phyloP scores from a whole-genome alignment of 1,140 invertebrate genomes.

The Trachymyrmex cornetzi region DNA sequence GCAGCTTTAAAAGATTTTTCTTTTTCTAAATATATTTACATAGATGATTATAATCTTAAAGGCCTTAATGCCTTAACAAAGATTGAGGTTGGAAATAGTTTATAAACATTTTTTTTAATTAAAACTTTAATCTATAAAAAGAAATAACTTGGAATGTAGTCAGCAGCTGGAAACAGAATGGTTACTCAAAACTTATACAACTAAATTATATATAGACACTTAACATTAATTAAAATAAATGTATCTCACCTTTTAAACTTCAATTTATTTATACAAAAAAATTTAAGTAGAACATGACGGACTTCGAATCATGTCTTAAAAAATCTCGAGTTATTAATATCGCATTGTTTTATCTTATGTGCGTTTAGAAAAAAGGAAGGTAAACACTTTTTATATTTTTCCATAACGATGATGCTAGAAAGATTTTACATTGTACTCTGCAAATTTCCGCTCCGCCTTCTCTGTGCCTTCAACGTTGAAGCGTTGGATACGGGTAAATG shows the following conservation, averaged over 20 bases:
- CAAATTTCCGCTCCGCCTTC: background rate
- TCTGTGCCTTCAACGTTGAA: background rate
- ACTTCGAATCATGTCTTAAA: background rate
- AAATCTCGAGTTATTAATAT: background rate
- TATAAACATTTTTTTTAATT: background rate
- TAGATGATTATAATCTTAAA: background rate
- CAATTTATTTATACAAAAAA: background rate
- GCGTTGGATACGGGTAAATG: background rate
- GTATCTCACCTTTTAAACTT: background rate
- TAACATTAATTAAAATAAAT: background rate
- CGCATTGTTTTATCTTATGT: background rate
- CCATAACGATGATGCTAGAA: background rate
- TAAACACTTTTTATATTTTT: background rate
- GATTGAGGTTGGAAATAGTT: background rate
- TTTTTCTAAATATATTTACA: background rate
- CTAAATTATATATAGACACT: slow-evolving; percentile 22
- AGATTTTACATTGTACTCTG: background rate
- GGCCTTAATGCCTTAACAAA: background rate
- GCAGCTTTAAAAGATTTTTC: background rate
- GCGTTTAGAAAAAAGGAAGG: background rate
- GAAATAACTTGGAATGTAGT: slow-evolving; percentile 1
- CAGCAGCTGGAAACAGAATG: background rate
- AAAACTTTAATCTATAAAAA: background rate
- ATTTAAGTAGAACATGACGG: background rate
- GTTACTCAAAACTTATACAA: background rate